Evolutionary conservation across 2,888 invertebrate genomes (phyloP), one percentile per base, ranked within the genome.

Genomic region (Saturnia japonica): DNA sequence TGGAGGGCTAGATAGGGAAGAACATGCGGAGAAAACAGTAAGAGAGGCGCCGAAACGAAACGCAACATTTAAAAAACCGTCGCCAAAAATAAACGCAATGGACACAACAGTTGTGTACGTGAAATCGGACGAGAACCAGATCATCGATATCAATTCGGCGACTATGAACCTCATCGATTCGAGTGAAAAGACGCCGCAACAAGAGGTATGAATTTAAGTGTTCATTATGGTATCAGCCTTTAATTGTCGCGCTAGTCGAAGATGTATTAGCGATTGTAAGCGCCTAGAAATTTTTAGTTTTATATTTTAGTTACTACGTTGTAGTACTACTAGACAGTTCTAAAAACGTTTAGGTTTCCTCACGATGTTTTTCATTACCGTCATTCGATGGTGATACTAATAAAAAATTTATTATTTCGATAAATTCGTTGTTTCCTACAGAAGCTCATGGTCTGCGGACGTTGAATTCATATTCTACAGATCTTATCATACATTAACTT

Each of bases 131-230:
- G 90, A 91, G 12, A 85, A 82, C 66, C 83, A 88, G 68, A 86
- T 91, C 28, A 94, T 94, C 71, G 94, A 94, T 78, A 94, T 94
- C 42, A 94, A 94, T 76, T 90, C 93, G 2, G 94, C 93, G 7
- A 94, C 94, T 14, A 76, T 93, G 75, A 91, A 88, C 75, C 84
- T 94, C 67, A 86, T 93, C 57, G 91, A 89, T 76, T 79, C 86
- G 12, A 80, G 78, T 42, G 93, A 92, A 4, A 85, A 75, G 64
- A 87, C 86, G 1, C 73, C 83, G 68, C 84, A 84, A 54, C 85
- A 86, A 68, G 89, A 91, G 77, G 90, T 88, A 74, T 81, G 74
- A 75, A 81, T 80, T 34, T 54, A 54, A n/a, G 8, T 7, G 1
- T 22, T 54, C 34, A 34, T 34, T 22, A 45, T 12, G 14, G 45